These are phyloP conservation scores for Cirrhinus mrigala DNA, from an alignment of 2,797 vertebrate species.

Conservation along the genomic window DNA sequence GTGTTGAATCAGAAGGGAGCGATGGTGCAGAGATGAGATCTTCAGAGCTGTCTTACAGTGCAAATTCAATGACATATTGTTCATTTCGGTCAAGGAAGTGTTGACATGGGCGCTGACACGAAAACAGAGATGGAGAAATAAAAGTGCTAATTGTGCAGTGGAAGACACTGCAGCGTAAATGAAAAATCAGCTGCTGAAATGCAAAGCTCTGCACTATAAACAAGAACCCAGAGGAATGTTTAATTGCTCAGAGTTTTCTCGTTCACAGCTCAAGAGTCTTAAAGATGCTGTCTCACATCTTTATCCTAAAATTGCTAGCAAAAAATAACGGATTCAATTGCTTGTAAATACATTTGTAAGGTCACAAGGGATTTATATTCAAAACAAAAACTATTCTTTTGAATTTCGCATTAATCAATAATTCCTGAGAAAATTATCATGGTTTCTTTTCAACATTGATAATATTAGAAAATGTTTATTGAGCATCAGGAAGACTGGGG, in stretches of 20 bases:
- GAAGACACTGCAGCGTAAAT: background rate
- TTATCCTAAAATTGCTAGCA: background rate
- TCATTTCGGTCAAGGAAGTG: background rate
- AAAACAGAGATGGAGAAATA: slow-evolving; percentile 22
- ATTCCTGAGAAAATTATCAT: background rate
- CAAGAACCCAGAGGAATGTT: background rate
- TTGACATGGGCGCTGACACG: slow-evolving; percentile 14
- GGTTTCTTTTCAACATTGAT: background rate
- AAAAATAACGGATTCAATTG: background rate
- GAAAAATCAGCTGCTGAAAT: background rate
- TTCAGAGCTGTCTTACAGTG: slow-evolving; percentile 13
- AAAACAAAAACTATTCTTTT: too few relatives aligned
- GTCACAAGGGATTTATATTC: background rate
- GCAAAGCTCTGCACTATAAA: background rate
- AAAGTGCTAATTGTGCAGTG: slow-evolving; percentile 30
- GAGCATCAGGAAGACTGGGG: background rate
- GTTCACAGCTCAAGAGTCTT: background rate
- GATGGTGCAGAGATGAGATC: slow-evolving; percentile 13
- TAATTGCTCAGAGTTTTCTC: background rate
- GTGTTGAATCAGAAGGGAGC: slow-evolving; percentile 31
- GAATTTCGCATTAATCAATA: background rate
- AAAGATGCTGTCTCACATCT: background rate
- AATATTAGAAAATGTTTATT: background rate
- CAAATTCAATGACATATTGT: slow-evolving; percentile 26
- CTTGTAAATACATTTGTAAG: background rate